A percentile compares a stretch with the other conserved stretches of the same genome.
Evolutionary conservation across 2,888 invertebrate genomes (phyloP).

Genomic region (Drosophila parthenogenetica): DNA sequence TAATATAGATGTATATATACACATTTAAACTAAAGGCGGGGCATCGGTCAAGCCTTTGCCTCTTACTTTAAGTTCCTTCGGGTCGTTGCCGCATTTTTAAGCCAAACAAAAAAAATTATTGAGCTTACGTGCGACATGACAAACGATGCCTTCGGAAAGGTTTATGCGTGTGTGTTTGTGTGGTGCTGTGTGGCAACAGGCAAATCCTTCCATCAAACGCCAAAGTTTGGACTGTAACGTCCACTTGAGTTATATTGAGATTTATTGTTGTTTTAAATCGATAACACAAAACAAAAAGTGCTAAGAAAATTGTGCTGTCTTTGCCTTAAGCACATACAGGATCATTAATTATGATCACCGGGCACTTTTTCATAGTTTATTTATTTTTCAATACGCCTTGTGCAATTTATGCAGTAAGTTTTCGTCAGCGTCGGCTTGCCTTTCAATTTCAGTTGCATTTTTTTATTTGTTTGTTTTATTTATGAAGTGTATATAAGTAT

Average conservation of each 20-base stretch:
- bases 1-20: constrained; percentile 21
- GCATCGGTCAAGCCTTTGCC: constrained; percentile 42
- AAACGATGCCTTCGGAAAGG: constrained; percentile 61
- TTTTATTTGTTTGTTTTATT: constrained; percentile 39
- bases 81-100: constrained; percentile 24
- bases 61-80: constrained; percentile 38
- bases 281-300: constrained; percentile 16
- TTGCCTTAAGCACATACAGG: constrained; percentile 10
- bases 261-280: constrained; percentile 60
- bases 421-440: constrained; percentile 57
- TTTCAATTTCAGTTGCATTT: constrained; percentile 65
- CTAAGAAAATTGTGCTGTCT: constrained; percentile 18
- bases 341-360: constrained; percentile 75
- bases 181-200: constrained; percentile 35
- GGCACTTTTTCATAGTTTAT: constrained; percentile 31
- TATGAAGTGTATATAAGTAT: constrained; percentile 45
- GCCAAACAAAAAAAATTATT: constrained; percentile 46
- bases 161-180: constrained; percentile 10
- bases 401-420: constrained; percentile 61
- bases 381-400: constrained; percentile 34
- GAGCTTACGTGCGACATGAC: constrained; percentile 71
- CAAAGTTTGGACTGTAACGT: constrained; percentile 72
- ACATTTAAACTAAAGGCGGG: constrained; percentile 23
- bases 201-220: constrained; percentile 73
- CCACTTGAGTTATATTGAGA: constrained; percentile 78